These are phyloP conservation scores for Drosophila anomelani DNA, from an alignment of 2,888 invertebrate genomes.

Conservation along the genomic window DNA sequence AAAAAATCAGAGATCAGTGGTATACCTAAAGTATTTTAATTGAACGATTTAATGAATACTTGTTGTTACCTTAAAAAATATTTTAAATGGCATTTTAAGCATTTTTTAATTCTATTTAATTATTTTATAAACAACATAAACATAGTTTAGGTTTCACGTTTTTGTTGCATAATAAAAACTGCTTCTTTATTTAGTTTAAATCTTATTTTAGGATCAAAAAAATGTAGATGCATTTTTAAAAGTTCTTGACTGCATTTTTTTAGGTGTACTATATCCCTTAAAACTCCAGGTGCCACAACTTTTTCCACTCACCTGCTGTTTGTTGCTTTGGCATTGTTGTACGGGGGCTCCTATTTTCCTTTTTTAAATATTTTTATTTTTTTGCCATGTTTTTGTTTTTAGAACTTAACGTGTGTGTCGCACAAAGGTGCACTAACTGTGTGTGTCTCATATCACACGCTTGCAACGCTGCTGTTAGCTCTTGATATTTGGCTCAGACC, in stretches of 20 bases:
- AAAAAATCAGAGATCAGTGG: no score
- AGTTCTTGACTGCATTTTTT: conserved; percentile 2
- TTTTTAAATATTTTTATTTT: conserved; percentile 7
- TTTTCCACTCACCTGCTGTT: conserved; percentile 59
- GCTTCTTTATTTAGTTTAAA: not conserved
- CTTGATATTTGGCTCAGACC: conserved; percentile 67
- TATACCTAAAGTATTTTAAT: not conserved
- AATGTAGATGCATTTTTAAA: not conserved
- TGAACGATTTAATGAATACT: not conserved
- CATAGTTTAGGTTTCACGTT: not conserved
- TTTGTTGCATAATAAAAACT: no score
- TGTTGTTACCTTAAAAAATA: not conserved
- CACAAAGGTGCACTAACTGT: conserved; percentile 66
- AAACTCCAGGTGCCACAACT: conserved; percentile 45
- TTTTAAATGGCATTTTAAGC: not conserved
- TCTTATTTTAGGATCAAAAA: not conserved
- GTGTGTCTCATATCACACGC: conserved; percentile 60
- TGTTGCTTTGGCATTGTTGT: conserved; percentile 50
- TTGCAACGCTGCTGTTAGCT: conserved; percentile 63
- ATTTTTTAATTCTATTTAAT: no score
- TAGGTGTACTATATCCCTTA: not conserved
- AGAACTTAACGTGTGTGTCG: conserved; percentile 75
- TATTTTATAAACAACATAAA: not conserved
- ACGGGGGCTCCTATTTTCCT: conserved; percentile 9
- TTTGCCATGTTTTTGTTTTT: conserved; percentile 51